Conservation (phyloP, 1,140 invertebrate genomes). For the Drosophila subobscura region DNA sequence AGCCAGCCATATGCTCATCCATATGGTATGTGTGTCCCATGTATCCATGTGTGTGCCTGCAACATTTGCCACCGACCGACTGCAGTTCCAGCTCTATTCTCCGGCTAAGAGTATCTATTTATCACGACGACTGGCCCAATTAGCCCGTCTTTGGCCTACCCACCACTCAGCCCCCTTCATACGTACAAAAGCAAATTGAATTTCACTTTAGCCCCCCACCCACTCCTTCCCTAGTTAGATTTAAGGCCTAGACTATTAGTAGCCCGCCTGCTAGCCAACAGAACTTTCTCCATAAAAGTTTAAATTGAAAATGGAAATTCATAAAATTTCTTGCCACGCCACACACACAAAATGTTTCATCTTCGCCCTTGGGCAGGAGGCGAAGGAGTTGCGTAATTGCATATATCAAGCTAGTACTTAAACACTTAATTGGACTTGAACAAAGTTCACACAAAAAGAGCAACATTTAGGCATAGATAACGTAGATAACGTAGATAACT, state of each 20-base stretch:
- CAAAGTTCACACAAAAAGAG: conserved; percentile 31
- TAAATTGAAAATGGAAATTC: conserved; percentile 45
- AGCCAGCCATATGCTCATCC: conserved; percentile 41
- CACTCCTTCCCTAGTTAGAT: conserved; percentile 9
- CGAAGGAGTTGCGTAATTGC: conserved; percentile 49
- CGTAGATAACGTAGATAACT: conserved; percentile 15
- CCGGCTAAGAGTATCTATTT: conserved; percentile 49
- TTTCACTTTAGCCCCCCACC: conserved; percentile 54
- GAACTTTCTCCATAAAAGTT: conserved; percentile 36
- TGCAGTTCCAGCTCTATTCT: conserved; percentile 21
- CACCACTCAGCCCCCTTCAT: conserved; percentile 37
- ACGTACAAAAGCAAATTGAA: conserved; percentile 73
- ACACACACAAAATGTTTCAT: conserved; percentile 17
- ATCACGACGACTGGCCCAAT: conserved; percentile 60
- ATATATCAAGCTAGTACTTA: conserved; percentile 51
- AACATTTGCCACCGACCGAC: conserved; percentile 26
- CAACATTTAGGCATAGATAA: conserved; percentile 16
- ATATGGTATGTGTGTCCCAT: conserved; percentile 43
- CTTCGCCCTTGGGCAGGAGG: not conserved
- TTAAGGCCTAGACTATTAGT: conserved; percentile 74
- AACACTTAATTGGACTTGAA: conserved; percentile 42
- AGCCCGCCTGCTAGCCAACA: conserved; percentile 21
- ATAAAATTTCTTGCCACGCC: conserved; percentile 10
- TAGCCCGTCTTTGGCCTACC: conserved; percentile 36
- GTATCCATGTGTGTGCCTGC: conserved; percentile 8